Evolutionary conservation across 1,140 invertebrate species (phyloP).

Genomic region (Drosophila grimshawi): DNA sequence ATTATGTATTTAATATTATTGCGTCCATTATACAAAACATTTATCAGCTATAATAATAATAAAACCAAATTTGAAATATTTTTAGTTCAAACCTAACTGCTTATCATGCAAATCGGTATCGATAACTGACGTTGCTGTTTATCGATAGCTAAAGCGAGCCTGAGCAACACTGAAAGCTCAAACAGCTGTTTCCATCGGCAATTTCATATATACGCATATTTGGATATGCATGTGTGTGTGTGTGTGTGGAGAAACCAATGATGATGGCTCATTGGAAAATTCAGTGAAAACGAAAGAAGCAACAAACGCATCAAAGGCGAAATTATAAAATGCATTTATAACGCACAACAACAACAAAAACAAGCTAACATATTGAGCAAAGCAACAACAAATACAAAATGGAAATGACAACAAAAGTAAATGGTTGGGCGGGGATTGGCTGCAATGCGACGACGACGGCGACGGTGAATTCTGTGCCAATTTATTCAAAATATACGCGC

Average conservation of each 20-base stretch:
- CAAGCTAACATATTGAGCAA: slow-evolving; percentile 9
- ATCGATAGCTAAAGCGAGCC: not conserved
- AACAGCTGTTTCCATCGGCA: slow-evolving; percentile 41
- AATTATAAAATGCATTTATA: slow-evolving; percentile 52
- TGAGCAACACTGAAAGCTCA: slow-evolving; percentile 25
- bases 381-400: slow-evolving; percentile 18
- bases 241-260: slow-evolving; percentile 45
- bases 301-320: slow-evolving; percentile 5
- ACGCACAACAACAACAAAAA: slow-evolving; percentile 16
- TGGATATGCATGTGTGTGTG: slow-evolving; percentile 10
- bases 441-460: slow-evolving; percentile 2
- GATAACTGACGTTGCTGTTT: not conserved
- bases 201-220: slow-evolving; percentile 36
- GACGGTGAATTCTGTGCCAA: slow-evolving; percentile 3
- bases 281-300: slow-evolving; percentile 36
- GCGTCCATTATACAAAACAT: slow-evolving; percentile 56
- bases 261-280: slow-evolving; percentile 48
- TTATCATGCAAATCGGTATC: slow-evolving; percentile 11
- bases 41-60: slow-evolving; percentile 38
- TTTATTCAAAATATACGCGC: slow-evolving; percentile 63
- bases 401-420: slow-evolving; percentile 49
- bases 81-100: not conserved
- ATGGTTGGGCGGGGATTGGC: slow-evolving; percentile 49
- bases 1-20: slow-evolving; percentile 52
- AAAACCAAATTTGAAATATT: slow-evolving; percentile 17